Conservation (phyloP, 2,113 vertebrate genomes). For the Cephalopterus ornatus region DNA sequence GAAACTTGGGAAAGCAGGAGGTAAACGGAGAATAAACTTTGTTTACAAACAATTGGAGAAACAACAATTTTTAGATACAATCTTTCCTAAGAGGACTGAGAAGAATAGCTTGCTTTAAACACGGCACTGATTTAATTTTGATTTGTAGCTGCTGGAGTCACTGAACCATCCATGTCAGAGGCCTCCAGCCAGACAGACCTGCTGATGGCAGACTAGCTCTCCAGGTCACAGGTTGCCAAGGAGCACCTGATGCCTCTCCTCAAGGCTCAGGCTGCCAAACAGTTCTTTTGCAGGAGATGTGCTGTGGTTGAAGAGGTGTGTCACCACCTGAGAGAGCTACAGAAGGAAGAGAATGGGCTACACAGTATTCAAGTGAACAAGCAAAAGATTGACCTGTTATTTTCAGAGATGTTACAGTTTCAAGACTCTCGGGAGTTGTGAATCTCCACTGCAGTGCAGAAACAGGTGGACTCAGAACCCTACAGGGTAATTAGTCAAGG, state of each 20-base stretch:
- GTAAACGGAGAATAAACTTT: not conserved
- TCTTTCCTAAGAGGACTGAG: not conserved
- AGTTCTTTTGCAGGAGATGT: not conserved
- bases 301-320: not conserved
- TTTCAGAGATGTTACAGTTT: not conserved
- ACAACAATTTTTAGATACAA: not conserved
- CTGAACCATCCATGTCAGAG: not conserved
- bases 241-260: not conserved
- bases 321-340: not conserved
- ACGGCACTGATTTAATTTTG: not conserved
- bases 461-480: not conserved
- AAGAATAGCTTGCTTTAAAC: not conserved
- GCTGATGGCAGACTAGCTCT: not conserved
- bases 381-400: not conserved
- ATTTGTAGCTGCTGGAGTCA: not conserved
- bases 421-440: not conserved
- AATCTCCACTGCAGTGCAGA: not conserved
- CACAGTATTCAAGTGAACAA: not conserved
- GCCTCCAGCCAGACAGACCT: not conserved
- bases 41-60: not conserved
- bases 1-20: not conserved
- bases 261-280: not conserved
- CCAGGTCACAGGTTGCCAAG: not conserved
- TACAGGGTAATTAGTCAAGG: not conserved
- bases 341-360: not conserved